Conservation (phyloP, 2,888 invertebrate species). For the Ethmia dodecea region DNA sequence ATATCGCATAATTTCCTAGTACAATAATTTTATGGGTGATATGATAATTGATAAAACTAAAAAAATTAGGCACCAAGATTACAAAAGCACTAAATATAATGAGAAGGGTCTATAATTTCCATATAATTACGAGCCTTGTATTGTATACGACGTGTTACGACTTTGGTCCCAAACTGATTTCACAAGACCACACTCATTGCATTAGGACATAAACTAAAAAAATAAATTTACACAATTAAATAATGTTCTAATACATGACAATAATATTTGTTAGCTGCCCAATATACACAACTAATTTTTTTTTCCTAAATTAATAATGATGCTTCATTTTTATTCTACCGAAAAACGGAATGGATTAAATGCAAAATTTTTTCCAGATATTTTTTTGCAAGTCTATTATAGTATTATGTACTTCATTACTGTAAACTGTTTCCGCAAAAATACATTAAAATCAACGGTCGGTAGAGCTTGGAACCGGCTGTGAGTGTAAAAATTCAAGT, state of each 20-base stretch:
- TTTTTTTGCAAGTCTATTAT: not conserved
- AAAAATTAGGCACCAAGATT: conserved; percentile 40
- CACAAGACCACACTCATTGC: not conserved
- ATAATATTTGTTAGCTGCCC: conserved; percentile 8
- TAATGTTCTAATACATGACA: not conserved
- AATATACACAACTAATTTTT: conserved; percentile 8
- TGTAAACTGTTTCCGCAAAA: too few relatives aligned
- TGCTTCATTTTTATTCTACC: too few relatives aligned
- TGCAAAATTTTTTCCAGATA: conserved; percentile 7
- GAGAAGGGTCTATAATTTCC: not conserved
- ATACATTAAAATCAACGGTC: too few relatives aligned
- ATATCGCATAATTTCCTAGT: too few relatives aligned
- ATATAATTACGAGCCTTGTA: not conserved
- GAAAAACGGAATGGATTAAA: conserved; percentile 15
- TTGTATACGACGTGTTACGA: conserved; percentile 3
- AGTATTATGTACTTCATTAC: not conserved
- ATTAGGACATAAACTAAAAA: not conserved
- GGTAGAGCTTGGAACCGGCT: too few relatives aligned
- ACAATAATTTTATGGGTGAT: too few relatives aligned
- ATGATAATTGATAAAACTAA: conserved; percentile 21
- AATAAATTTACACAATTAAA: not conserved
- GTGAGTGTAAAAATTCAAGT: too few relatives aligned
- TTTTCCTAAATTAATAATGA: too few relatives aligned
- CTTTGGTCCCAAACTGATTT: conserved; percentile 11
- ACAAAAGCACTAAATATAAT: conserved; percentile 31